phyloP scores from a whole-genome alignment of 2,888 invertebrate genomes.

The Brachyptera putata region DNA sequence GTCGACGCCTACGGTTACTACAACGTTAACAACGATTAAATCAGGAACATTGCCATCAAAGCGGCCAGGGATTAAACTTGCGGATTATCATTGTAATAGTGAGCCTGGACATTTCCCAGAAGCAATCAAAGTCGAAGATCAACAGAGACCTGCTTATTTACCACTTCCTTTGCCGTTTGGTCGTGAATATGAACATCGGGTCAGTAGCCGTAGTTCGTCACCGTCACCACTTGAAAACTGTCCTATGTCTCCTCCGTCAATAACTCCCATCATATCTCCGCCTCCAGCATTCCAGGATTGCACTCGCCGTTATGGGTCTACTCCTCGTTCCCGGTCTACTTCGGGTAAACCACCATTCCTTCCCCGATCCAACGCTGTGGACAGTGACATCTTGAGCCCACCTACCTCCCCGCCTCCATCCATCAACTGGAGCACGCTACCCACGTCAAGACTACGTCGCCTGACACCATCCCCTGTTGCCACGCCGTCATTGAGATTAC shows the following conservation, averaged over 20 bases:
- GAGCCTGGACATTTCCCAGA: constrained; percentile 34
- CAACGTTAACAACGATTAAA: constrained; percentile 31
- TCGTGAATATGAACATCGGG: constrained; percentile 27
- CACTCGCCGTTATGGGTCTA: constrained; percentile 31
- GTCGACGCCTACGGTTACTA: constrained; percentile 12
- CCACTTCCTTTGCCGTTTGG: constrained; percentile 27
- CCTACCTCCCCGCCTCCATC: constrained; percentile 46
- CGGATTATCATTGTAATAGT: constrained; percentile 44
- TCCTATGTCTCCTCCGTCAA: constrained; percentile 57
- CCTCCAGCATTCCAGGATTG: constrained; percentile 60
- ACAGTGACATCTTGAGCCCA: constrained; percentile 52
- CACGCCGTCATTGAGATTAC: constrained; percentile 42
- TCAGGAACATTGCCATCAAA: constrained; percentile 44
- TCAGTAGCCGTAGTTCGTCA: constrained; percentile 25
- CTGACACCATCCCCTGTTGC: constrained; percentile 37
- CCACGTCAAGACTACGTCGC: constrained; percentile 37
- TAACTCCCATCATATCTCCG: constrained; percentile 65
- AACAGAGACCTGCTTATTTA: constrained; percentile 30
- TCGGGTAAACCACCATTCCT: constrained; percentile 51
- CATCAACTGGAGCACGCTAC: constrained; percentile 44
- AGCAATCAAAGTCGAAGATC: constrained; percentile 27
- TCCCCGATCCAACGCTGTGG: constrained; percentile 52
- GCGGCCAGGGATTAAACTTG: constrained; percentile 48
- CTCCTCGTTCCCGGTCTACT: constrained; percentile 37
- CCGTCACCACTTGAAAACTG: constrained; percentile 32